phyloP scores from a whole-genome alignment of 2,113 vertebrate species.

The Rhynchomys soricoides region DNA sequence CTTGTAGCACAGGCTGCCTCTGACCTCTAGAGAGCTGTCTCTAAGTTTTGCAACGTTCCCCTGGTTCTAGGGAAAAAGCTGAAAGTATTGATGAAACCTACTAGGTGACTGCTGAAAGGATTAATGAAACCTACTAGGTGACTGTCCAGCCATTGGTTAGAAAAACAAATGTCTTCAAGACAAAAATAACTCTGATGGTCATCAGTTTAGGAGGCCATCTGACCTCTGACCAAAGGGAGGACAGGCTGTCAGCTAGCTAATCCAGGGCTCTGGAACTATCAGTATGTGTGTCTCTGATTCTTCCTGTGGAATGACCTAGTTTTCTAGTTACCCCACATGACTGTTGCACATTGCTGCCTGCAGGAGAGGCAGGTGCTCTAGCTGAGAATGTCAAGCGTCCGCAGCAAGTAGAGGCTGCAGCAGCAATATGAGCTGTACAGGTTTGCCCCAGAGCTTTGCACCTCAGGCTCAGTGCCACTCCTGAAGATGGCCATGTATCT shows the following conservation, averaged over 20 bases:
- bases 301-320: background rate
- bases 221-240: background rate
- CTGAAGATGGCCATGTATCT: background rate
- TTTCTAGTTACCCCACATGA: background rate
- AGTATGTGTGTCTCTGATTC: background rate
- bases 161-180: background rate
- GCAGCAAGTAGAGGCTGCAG: background rate
- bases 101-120: background rate
- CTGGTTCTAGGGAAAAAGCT: background rate
- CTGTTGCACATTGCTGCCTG: background rate
- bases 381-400: no score
- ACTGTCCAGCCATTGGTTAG: background rate
- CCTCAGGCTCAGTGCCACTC: background rate
- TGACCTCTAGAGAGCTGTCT: background rate
- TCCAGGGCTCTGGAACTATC: no score
- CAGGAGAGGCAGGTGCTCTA: background rate
- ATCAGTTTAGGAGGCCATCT: background rate
- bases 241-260: background rate
- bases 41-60: background rate
- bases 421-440: background rate
- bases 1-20: background rate
- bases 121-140: background rate
- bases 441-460: background rate
- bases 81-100: background rate
- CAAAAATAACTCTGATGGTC: background rate